Conservation (phyloP, 2,888 invertebrate genomes). For the Eurytoma californica region DNA sequence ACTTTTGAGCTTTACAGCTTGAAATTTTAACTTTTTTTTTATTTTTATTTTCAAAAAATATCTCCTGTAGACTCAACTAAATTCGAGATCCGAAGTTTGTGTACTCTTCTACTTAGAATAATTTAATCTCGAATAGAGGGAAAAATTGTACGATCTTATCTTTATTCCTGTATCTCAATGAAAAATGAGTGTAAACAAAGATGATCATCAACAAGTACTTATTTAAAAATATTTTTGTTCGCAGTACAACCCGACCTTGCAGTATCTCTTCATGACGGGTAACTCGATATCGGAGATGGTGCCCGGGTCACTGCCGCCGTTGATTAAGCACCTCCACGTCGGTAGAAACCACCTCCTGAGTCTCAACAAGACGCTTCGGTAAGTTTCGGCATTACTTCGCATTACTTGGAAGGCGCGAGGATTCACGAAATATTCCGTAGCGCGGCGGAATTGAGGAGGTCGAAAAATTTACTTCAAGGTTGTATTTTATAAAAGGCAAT, state of each 20-base stretch:
- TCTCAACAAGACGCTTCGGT: slow-evolving; percentile 86
- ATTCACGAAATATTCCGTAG: too few species aligned
- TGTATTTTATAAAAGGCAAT: slow-evolving; percentile 11
- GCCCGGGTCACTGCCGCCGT: slow-evolving; percentile 82
- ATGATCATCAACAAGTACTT: too few species aligned
- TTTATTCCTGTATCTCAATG: background rate
- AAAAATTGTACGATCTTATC: too few species aligned
- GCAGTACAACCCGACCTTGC: slow-evolving; percentile 80
- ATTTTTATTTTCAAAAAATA: too few species aligned
- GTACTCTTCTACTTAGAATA: too few species aligned
- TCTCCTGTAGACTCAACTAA: too few species aligned
- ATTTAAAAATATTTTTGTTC: slow-evolving; percentile 47
- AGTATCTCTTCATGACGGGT: slow-evolving; percentile 84
- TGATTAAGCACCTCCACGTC: slow-evolving; percentile 83
- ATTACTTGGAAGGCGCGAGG: background rate
- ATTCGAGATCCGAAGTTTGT: too few species aligned
- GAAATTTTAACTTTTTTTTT: too few species aligned
- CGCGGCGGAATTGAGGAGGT: too few species aligned
- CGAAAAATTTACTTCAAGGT: slow-evolving; percentile 15
- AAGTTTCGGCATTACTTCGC: slow-evolving; percentile 49
- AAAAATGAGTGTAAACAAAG: background rate
- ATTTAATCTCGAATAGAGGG: too few species aligned
- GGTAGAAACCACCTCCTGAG: slow-evolving; percentile 84
- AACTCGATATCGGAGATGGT: slow-evolving; percentile 86
- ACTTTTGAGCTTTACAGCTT: too few species aligned